Evolutionary conservation across 2,797 vertebrate genomes (phyloP).

Genomic region (Odontamblyopus rebecca): DNA sequence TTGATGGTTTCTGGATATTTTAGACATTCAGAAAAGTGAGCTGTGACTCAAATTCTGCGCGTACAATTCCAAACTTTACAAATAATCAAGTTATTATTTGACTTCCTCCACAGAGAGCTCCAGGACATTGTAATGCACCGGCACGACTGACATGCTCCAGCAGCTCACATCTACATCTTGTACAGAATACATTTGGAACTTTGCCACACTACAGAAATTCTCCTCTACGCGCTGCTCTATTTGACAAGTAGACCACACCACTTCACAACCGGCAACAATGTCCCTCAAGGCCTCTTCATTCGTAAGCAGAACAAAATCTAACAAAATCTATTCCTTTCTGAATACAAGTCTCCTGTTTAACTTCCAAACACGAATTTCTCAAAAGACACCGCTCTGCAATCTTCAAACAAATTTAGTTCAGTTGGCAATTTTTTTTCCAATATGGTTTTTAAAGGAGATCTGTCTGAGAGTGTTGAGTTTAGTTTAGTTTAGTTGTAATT

Average conservation of each 20-base stretch:
- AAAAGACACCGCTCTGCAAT: slow-evolving; percentile 11
- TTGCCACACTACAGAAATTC: neutral
- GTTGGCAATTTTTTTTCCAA: neutral
- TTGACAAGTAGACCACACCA: slow-evolving; percentile 4
- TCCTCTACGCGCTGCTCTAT: neutral
- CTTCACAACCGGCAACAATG: slow-evolving; percentile 27
- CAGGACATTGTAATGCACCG: neutral
- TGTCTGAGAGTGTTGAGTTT: too few species aligned
- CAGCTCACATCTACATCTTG: slow-evolving; percentile 5
- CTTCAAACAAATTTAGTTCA: slow-evolving; percentile 18
- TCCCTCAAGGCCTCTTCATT: slow-evolving; percentile 35
- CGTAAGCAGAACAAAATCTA: slow-evolving; percentile 43
- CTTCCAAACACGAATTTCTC: slow-evolving; percentile 22
- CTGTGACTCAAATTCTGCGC: neutral
- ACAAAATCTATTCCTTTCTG: slow-evolving; percentile 19
- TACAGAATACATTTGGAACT: neutral
- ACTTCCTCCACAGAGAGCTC: neutral
- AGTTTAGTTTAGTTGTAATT: too few species aligned
- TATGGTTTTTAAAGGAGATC: neutral
- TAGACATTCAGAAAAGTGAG: neutral
- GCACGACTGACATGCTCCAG: neutral
- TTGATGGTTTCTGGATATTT: too few species aligned
- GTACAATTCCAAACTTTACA: neutral
- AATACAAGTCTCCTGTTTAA: slow-evolving; percentile 19
- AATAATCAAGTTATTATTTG: neutral